These are phyloP conservation scores for Elaphurus davidianus DNA, from an alignment of 2,113 vertebrate genomes.

Conservation along the genomic window DNA sequence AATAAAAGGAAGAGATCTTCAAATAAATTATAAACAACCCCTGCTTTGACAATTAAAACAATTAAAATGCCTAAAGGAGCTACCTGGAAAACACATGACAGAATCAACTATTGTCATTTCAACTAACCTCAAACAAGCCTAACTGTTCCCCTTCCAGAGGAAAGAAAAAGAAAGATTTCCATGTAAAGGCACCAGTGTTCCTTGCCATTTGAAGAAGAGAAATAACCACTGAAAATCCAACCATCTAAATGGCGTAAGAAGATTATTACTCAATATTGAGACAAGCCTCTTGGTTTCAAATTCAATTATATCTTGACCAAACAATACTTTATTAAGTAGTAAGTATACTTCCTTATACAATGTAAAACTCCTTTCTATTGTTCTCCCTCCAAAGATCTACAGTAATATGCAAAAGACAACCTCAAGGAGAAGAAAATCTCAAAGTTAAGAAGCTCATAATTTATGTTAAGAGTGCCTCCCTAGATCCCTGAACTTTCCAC, in stretches of 20 bases:
- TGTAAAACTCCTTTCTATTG: background rate
- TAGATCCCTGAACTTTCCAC: background rate
- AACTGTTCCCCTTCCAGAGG: background rate
- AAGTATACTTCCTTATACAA: background rate
- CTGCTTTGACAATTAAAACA: background rate
- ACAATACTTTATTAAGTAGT: background rate
- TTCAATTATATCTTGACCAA: background rate
- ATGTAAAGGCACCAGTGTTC: background rate
- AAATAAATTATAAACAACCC: background rate
- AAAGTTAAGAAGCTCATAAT: background rate
- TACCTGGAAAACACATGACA: background rate
- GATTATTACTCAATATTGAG: background rate
- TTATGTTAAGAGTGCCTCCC: background rate
- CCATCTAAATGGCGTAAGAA: background rate
- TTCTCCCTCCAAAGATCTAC: background rate
- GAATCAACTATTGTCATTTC: background rate
- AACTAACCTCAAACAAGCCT: conserved; percentile 15
- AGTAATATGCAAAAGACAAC: background rate
- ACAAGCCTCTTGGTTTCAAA: background rate
- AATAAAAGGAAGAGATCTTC: background rate
- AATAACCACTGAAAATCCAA: background rate
- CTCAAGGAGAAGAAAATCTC: background rate
- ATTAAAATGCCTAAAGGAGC: background rate
- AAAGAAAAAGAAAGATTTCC: background rate
- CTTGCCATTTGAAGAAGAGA: background rate